A percentile compares a stretch with the other conserved stretches of the same genome.
phyloP scores from a whole-genome alignment of 2,888 invertebrate genomes.

The Drosophila peninsularis region DNA sequence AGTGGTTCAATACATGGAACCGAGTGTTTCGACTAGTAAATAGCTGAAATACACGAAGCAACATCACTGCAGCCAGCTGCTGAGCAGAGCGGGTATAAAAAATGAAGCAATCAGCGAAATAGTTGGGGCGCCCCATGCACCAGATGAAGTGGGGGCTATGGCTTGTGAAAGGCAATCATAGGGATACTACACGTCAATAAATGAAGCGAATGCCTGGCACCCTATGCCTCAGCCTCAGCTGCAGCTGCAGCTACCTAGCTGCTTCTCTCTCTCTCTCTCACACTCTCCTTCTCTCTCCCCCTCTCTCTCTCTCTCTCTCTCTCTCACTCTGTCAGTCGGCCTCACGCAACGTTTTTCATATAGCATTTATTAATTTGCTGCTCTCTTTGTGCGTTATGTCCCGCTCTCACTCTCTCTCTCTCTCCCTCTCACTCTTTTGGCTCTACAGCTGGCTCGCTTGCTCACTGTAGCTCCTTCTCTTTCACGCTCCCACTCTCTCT shows the following conservation, averaged over 20 bases:
- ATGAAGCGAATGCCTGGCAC: constrained; percentile 53
- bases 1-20: constrained; percentile 10
- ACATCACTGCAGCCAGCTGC: constrained; percentile 10
- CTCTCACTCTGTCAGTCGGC: constrained; percentile 16
- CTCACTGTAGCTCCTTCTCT: constrained; percentile 26
- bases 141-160: constrained; percentile 16
- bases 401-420: constrained; percentile 12
- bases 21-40: constrained; percentile 34
- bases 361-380: constrained; percentile 71
- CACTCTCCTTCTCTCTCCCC: neutral
- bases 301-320: neutral
- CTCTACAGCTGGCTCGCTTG: constrained; percentile 11
- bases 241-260: no score
- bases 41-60: constrained; percentile 57
- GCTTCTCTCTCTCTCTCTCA: neutral
- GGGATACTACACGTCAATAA: constrained; percentile 76
- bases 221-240: neutral
- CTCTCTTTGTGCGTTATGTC: constrained; percentile 47
- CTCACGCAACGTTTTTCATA: constrained; percentile 57
- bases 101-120: constrained; percentile 67
- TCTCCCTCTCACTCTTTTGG: constrained; percentile 8
- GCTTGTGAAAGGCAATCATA: constrained; percentile 70
- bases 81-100: no score
- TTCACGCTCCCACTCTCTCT: constrained; percentile 5
- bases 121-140: neutral